Conservation (phyloP, 92 coral and sea anemone genomes). For the Bergia puertoricense region DNA sequence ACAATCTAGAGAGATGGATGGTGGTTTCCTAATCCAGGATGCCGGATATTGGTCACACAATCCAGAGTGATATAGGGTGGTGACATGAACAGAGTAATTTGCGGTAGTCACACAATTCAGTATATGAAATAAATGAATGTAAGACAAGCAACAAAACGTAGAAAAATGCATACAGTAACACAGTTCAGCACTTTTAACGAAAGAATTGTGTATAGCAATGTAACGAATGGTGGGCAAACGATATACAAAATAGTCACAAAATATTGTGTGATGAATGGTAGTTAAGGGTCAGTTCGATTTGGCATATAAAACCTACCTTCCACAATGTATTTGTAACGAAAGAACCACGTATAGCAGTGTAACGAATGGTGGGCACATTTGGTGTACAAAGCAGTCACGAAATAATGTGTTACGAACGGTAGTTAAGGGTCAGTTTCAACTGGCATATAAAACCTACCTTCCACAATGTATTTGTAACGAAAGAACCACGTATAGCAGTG, state of each 20-base stretch:
- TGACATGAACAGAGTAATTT: neutral
- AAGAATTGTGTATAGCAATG: too few species aligned
- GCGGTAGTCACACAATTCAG: neutral
- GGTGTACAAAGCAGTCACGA: neutral
- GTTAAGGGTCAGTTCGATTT: neutral
- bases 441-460: conserved; percentile 58
- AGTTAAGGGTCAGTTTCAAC: neutral
- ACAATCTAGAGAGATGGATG: too few species aligned
- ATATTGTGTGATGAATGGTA: neutral
- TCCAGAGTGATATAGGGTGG: neutral
- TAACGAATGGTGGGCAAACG: too few species aligned
- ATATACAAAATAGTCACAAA: neutral
- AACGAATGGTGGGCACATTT: too few species aligned
- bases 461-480: conserved; percentile 56
- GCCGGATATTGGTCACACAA: neutral
- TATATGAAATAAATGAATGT: too few species aligned
- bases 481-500: too few species aligned
- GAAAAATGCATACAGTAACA: too few species aligned
- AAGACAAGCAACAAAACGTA: neutral
- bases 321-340: conserved; percentile 47
- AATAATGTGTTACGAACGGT: neutral
- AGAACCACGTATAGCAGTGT: too few species aligned
- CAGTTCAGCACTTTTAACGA: too few species aligned
- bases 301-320: conserved; percentile 65
- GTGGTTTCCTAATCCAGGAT: neutral